Base-by-base conservation (phyloP, 1,140 invertebrate species). In the Periplaneta americana region DNA sequence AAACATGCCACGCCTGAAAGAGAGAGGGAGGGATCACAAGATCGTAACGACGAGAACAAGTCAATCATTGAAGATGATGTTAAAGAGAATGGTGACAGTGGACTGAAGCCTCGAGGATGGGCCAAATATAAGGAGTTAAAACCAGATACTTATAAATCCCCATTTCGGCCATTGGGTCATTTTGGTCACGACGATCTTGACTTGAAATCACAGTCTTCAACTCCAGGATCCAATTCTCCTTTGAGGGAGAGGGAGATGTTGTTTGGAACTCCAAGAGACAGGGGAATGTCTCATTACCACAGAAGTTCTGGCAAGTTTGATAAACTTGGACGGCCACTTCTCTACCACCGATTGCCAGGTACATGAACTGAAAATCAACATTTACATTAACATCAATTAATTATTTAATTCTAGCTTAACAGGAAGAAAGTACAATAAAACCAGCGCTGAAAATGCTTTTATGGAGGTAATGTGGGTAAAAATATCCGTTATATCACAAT, bases 281-380 rank as follows among this genome's bases (percentile, higher is more conserved):
- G 76, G 37, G 34, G 17, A 35, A 28, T 78, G 33, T 28, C 34
- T 10, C 8, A 35, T 36, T 78, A 36, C 34, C 34, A 78, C 36
- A 78, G 76, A 15, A 34, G 36, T 36, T n/a, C 28, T 35, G 76
- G 76, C n/a, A 34, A 34, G 37, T 75, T 34, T 75, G 92, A 94
- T 85, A 87, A 91, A 48, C 85, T 92, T 0, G 92, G 92, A 22
- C 87, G 92, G 79, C 90, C 91, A 0, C 84, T 91, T n/a, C 85
- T 91, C 17, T 80, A 80, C 31, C 76, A 78, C 34, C 18, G 35
- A 39, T 34, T 78, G 15, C 33, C 34, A 36, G 76, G 76, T 78
- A 78, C 28, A 28, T 33, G 32, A 75, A 75, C 32, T 75, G 9
- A 6, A 75, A 3, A 17, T 75, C 33, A 32, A 11, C n/a, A 75